Evolutionary conservation across 2,888 invertebrate species (phyloP), one percentile per base, ranked within the genome.

Genomic region (Sinhomidia bicolor): DNA sequence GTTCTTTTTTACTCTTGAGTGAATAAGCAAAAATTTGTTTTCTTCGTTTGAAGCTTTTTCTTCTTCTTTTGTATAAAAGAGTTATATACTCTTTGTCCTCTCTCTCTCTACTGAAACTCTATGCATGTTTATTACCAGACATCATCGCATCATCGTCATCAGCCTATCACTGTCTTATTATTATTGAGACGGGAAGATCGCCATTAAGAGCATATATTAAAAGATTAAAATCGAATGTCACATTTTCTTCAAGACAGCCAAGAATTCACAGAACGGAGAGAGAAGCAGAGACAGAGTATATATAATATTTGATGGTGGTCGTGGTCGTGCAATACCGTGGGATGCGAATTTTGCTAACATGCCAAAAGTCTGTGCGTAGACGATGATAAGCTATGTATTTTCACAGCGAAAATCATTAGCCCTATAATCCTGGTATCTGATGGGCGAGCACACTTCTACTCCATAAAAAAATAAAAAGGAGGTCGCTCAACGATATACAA

Each of bases 361-460:
- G 74, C 57, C 57, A 74, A 84, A 83, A 36, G 41, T 44, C 71
- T 71, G 20, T n/a, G 44, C 9, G 1, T 32, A 62, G 29, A 29
- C 4, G 32, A 68, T 68, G 41, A 68, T 68, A 41, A 12, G 44
- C 36, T 68, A 68, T 12, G 85, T 60, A 51, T 54, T 57, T 68
- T 78, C 20, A 54, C 41, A 78, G 47, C 36, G 71, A 41, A 74
- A 74, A 79, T 80, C 80, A 80, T 80, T 71, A 86, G 51, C 23
- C 80, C 81, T 81, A 74, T 87, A 87, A 87, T 87, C 87, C 82
- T 26, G n/a, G 54, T 57, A 57, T 87, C 62, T 62, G 76, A 74
- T 87, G 87, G 82, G 81, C 60, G 44, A 87, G 87, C 81, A 86
- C 78, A 85, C 85, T 85, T 85, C 65, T 47, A 23, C 26, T 78